Evolutionary conservation across 2,797 vertebrate genomes (phyloP), one percentile per base, ranked within the genome.

Genomic region (Esox masquinongy): DNA sequence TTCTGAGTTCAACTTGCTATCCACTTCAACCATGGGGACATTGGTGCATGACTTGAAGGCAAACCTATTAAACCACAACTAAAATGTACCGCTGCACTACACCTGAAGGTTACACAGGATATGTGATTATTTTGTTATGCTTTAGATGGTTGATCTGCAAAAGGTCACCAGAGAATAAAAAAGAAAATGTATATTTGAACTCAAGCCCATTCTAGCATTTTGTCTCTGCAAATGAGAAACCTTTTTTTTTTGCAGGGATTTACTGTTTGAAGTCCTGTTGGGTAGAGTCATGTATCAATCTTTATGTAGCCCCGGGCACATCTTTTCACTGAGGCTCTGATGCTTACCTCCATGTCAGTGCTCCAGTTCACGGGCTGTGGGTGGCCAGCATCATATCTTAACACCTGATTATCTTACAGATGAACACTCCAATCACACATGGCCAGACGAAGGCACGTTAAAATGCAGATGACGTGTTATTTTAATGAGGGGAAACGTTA

Each of bases 241-340:
- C 80, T 70, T 75, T n/a, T 31, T 31, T 31, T 31, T 72, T 53
- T 74, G 14, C 74, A 19, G 24, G 53, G 61, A 73, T 73, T 19
- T 68, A 9, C 22, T 72, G 8, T 26, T n/a, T 43, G 36, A 49
- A 39, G 39, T 49, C 73, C 68, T 6, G 63, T 74, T 75, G 71
- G 71, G 75, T 51, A 74, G 72, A 49, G 64, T 63, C n/a, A 72
- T 68, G 56, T 76, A 83, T 82, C 34, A 74, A 82, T 77, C 73
- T 19, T 0, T 4, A 56, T 5, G 39, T 64, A 66, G 74, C 83
- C 36, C 4, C 56, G 72, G 59, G 78, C 70, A 16, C 19, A 47
- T 74, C 74, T 79, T 73, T 83, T 68, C 68, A 72, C 76, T 56
- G 22, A 49, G 24, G 15, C 31, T 24, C 22, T 6, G 16, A 71